Percentiles rank a stretch among this genome's conserved stretches.
These are phyloP conservation scores for Calonectris borealis DNA, from an alignment of 2,113 vertebrate genomes.

Conservation along the genomic window DNA sequence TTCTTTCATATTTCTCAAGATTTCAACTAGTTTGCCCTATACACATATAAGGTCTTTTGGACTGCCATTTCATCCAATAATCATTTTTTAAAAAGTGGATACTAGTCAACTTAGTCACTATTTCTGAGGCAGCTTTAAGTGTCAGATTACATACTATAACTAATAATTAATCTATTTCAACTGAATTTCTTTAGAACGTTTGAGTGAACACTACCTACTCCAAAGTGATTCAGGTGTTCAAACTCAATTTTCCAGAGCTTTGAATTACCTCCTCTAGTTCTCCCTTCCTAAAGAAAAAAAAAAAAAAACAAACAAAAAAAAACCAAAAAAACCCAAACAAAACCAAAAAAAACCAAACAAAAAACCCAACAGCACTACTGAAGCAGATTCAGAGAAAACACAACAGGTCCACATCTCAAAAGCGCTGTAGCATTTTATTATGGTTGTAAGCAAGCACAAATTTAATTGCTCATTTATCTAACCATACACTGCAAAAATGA, in stretches of 20 bases:
- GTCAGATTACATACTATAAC: background rate
- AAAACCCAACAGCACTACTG: background rate
- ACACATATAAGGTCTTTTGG: background rate
- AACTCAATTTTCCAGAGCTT: background rate
- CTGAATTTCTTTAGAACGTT: background rate
- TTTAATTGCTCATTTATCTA: background rate
- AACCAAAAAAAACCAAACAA: background rate
- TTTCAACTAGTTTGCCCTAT: background rate
- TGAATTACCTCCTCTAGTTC: background rate
- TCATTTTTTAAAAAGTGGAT: background rate
- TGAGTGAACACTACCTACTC: background rate
- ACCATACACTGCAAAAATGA: background rate
- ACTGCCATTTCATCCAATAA: background rate
- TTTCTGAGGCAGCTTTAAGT: background rate
- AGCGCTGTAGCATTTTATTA: background rate
- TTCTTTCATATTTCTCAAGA: background rate
- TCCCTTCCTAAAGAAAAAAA: background rate
- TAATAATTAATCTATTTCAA: background rate
- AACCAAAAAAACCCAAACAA: background rate
- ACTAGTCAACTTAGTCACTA: background rate
- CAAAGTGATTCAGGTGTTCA: background rate
- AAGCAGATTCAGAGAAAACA: background rate
- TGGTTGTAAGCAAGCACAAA: background rate
- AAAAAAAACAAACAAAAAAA: too few species aligned
- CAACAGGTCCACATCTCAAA: background rate